Evolutionary conservation across 1,140 invertebrate species (phyloP).

Genomic region (Pseudachorutes palmiensis): DNA sequence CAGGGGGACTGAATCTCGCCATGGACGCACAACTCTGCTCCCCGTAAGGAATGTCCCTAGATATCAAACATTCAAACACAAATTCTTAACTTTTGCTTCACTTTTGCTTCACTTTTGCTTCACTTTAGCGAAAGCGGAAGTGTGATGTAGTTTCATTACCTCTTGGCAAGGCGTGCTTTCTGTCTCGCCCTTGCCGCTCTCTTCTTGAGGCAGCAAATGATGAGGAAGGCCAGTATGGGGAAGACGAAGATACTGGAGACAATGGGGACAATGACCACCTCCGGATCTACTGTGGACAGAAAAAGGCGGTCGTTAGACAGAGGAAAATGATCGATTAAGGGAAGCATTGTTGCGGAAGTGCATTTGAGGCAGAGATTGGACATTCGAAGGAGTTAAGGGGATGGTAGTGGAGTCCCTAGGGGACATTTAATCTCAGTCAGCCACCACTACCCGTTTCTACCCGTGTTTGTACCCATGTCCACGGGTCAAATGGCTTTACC

Average conservation of each 20-base stretch:
- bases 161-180: slow-evolving; percentile 51
- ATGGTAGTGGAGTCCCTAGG: too few relatives aligned
- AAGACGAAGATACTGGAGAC: slow-evolving; percentile 82
- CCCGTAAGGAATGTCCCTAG: slow-evolving; percentile 1
- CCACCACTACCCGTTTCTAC: too few relatives aligned
- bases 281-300: slow-evolving; percentile 61
- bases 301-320: too few relatives aligned
- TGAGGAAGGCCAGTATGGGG: slow-evolving; percentile 67
- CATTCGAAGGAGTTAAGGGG: too few relatives aligned
- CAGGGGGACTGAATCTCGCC: slow-evolving; percentile 13
- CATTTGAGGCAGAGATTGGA: too few relatives aligned
- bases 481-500: too few relatives aligned
- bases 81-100: neutral
- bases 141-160: too few relatives aligned
- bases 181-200: slow-evolving; percentile 71
- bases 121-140: too few relatives aligned
- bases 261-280: slow-evolving; percentile 78
- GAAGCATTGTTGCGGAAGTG: too few relatives aligned
- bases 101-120: neutral
- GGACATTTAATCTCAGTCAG: too few relatives aligned
- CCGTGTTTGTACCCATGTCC: too few relatives aligned
- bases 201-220: slow-evolving; percentile 74
- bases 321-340: too few relatives aligned
- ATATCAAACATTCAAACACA: neutral
- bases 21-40: slow-evolving; percentile 18